These are phyloP conservation scores for Gymnarchus niloticus DNA, from an alignment of 2,113 vertebrate genomes.

Conservation along the genomic window DNA sequence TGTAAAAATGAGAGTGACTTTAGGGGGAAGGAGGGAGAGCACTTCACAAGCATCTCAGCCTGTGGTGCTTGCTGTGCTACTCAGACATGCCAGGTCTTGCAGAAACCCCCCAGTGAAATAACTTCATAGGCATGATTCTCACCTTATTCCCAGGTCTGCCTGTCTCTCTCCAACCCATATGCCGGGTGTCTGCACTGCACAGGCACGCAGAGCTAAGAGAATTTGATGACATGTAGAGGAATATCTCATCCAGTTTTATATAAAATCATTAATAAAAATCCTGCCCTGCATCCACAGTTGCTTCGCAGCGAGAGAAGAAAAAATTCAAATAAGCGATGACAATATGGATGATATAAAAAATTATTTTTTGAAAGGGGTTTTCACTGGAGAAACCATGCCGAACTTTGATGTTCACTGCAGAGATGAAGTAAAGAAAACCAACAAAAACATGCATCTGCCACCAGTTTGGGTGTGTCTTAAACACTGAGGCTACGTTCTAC, in stretches of 20 bases:
- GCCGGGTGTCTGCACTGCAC: not conserved
- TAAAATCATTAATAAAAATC: not conserved
- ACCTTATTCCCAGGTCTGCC: not conserved
- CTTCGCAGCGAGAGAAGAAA: not conserved
- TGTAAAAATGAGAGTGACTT: not conserved
- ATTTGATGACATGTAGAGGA: not conserved
- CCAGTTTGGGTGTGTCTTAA: not conserved
- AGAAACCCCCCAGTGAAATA: not conserved
- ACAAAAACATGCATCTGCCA: not conserved
- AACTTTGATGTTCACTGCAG: not conserved
- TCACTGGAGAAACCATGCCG: not conserved
- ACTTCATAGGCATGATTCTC: slow-evolving; percentile 6
- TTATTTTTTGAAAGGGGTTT: not conserved
- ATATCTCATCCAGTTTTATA: not conserved
- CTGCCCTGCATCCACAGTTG: not conserved
- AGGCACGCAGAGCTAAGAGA: not conserved
- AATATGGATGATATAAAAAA: not conserved
- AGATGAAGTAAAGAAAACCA: not conserved
- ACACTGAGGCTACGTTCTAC: not conserved
- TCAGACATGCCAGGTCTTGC: not conserved
- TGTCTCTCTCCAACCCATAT: not conserved
- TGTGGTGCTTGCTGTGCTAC: too few relatives aligned
- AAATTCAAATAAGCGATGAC: not conserved
- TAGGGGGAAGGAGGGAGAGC: not conserved
- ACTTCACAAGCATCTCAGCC: not conserved